Evolutionary conservation across 2,113 vertebrate species (phyloP), one percentile per base, ranked within the genome.

Genomic region (Ascaphus truei): DNA sequence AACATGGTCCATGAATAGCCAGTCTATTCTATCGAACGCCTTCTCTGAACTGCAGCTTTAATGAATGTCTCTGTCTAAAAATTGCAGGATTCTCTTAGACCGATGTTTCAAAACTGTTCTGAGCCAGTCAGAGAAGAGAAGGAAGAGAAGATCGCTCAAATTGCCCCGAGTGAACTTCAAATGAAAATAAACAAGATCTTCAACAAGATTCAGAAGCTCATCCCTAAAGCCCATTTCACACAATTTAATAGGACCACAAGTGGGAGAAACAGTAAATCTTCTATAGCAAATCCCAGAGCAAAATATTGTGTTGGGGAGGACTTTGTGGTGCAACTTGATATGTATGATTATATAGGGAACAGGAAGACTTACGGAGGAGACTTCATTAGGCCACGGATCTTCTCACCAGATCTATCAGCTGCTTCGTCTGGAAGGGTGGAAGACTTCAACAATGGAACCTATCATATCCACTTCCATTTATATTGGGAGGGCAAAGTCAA

Each of bases 381-480:
- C 26, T 61, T 64, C 9, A 30, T 52, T 29, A 52, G 34, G 39
- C 9, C 73, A 13, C 52, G 73, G 6, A 30, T 55, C 36, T 47
- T 22, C 51, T 68, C 51, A 41, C 11, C 16, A 50, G 20, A 26
- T 0, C 25, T 68, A 18, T 36, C 37, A 26, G 61, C 68, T 15
- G 8, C 20, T 33, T 22, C 45, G 20, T 62, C 30, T 11, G 62
- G 41, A 51, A 67, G 10, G 5, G 30, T 37, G 31, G 29, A 2
- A 1, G 20, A 47, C 3, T 23, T 55, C 47, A 29, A 52, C 27
- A 68, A 48, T 15, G 33, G 62, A 27, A 36, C 16, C 51, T 58
- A 51, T n/a, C 33, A 52, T 20, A 7, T 74, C 50, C 52, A 67
- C 13, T 20, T 71, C 5, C 29, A 22, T 1, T 39, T 11, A 7